A percentile compares a stretch with the other conserved stretches of the same genome.
Conservation (phyloP, 1,140 invertebrate species). For the Schlechtendalia chinensis region DNA sequence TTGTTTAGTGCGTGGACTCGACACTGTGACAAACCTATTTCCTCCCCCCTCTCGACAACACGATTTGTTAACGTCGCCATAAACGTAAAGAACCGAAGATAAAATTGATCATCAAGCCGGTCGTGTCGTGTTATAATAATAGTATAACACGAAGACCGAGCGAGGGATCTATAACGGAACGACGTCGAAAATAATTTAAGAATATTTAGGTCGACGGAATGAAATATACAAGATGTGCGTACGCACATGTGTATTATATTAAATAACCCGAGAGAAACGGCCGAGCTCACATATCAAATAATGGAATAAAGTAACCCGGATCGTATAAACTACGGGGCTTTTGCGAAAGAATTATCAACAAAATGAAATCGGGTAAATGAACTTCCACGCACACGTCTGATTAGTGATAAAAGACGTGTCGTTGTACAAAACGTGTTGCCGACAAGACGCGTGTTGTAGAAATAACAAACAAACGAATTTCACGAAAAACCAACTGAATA, state of each 20-base stretch:
- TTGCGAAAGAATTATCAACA: not conserved
- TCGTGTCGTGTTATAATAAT: not conserved
- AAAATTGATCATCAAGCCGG: not conserved
- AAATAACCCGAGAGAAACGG: not conserved
- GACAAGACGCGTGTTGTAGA: not conserved
- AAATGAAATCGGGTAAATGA: not conserved
- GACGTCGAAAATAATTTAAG: not conserved
- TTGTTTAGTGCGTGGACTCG: too few species aligned
- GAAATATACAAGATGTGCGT: not conserved
- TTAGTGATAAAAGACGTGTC: not conserved
- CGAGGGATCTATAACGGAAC: not conserved
- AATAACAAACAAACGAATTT: not conserved
- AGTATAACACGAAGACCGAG: not conserved
- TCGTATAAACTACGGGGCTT: too few species aligned
- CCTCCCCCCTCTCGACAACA: too few species aligned
- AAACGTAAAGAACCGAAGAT: not conserved
- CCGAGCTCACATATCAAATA: not conserved
- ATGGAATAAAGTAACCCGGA: not conserved
- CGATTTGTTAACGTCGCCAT: too few species aligned
- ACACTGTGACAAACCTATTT: too few species aligned
- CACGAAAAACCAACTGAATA: too few species aligned
- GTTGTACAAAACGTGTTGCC: not conserved
- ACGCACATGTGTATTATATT: too few species aligned
- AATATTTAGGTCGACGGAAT: not conserved
- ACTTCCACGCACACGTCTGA: not conserved